Percentiles rank a stretch among this genome's conserved stretches.
These are phyloP conservation scores for Xenops minutus DNA, from an alignment of 2,797 vertebrate species.

Conservation along the genomic window DNA sequence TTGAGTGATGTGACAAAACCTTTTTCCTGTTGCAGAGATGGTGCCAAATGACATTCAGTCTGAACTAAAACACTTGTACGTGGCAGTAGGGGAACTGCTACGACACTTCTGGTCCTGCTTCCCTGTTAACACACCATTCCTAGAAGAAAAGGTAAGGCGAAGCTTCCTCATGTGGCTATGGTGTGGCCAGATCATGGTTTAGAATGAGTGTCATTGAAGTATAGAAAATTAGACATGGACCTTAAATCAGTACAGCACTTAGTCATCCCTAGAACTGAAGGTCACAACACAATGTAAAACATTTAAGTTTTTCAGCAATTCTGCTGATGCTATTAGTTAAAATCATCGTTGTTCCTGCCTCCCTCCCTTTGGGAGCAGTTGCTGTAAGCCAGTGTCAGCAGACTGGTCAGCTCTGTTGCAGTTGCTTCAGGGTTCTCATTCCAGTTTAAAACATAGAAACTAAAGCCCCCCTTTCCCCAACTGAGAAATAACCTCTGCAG, in stretches of 20 bases:
- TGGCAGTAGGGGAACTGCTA: slow-evolving; percentile 90
- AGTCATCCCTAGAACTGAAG: background rate
- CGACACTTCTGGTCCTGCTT: slow-evolving; percentile 99
- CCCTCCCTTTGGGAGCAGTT: background rate
- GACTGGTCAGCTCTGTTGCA: background rate
- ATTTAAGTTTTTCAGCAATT: background rate
- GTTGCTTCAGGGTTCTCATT: background rate
- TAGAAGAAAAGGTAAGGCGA: slow-evolving; percentile 92
- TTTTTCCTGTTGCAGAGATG: slow-evolving; percentile 84
- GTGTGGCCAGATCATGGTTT: background rate
- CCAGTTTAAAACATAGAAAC: background rate
- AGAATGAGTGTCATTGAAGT: background rate
- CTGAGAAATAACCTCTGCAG: fast-evolving
- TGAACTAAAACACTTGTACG: slow-evolving; percentile 95
- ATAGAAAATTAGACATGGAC: background rate
- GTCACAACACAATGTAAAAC: background rate
- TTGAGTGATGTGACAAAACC: background rate
- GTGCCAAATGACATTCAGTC: slow-evolving; percentile 91
- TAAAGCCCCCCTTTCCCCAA: background rate
- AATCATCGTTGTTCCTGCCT: background rate
- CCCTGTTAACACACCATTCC: slow-evolving; percentile 93
- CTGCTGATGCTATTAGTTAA: background rate
- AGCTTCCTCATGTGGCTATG: background rate
- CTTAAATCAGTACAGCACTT: background rate
- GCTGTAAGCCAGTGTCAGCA: background rate